Evolutionary conservation across 2,888 invertebrate species (phyloP).

Genomic region (Himalopsyche anomala): DNA sequence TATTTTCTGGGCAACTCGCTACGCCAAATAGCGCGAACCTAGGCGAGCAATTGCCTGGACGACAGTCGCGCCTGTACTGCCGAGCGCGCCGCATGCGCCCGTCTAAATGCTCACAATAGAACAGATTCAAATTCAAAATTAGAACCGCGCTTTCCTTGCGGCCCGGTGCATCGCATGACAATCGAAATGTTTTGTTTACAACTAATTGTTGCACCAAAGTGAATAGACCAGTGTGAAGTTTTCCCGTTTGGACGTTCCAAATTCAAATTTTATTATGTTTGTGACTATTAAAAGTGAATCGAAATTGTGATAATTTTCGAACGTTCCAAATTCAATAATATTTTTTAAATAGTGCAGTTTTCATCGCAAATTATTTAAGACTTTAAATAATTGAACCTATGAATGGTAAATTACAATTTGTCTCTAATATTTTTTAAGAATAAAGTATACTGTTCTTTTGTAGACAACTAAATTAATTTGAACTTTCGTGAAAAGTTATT

Average conservation of each 20-base stretch:
- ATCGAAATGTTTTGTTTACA: constrained; percentile 12
- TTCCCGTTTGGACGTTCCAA: neutral
- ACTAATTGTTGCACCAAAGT: constrained; percentile 10
- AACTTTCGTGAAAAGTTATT: no score
- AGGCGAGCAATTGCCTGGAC: constrained; percentile 28
- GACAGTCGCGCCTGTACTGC: constrained; percentile 50
- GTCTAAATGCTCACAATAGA: neutral
- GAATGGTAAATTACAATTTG: no score
- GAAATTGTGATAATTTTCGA: no score
- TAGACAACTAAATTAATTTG: no score
- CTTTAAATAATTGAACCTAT: neutral
- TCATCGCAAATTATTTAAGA: neutral
- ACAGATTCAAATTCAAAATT: constrained; percentile 41
- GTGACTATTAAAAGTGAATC: no score
- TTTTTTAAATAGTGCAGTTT: neutral
- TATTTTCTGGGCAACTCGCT: constrained; percentile 28
- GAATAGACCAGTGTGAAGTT: constrained; percentile 18
- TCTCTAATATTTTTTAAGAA: no score
- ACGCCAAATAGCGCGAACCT: neutral
- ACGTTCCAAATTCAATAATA: no score
- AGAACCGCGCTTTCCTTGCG: constrained; percentile 22
- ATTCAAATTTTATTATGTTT: neutral
- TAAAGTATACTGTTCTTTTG: no score
- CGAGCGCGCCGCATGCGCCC: constrained; percentile 51
- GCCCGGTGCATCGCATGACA: constrained; percentile 23